Percentiles rank a stretch among this genome's conserved stretches.
Evolutionary conservation across 2,797 vertebrate genomes (phyloP).

Genomic region (Hoplostethus atlanticus): DNA sequence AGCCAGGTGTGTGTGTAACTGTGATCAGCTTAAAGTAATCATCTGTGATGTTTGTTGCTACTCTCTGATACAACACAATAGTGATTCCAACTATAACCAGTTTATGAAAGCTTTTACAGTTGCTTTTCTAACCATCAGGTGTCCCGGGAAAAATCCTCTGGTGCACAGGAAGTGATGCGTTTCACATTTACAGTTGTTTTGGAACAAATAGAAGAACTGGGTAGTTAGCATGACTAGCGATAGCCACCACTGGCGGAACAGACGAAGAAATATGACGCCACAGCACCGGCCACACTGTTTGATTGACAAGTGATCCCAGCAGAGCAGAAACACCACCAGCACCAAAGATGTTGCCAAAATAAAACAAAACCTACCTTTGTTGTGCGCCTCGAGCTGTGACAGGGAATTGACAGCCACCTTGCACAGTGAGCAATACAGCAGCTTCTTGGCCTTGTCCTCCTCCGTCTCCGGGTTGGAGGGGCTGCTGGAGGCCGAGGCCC

Average conservation of each 20-base stretch:
- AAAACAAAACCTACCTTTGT: conserved; percentile 88
- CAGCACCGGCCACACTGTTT: no score
- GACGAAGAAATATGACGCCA: not conserved
- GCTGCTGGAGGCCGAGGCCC: conserved; percentile 53
- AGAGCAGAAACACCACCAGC: no score
- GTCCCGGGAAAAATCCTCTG: conserved; percentile 21
- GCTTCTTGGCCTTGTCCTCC: conserved; percentile 92
- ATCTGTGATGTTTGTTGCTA: no score
- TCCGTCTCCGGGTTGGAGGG: conserved; percentile 86
- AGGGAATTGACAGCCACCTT: conserved; percentile 95
- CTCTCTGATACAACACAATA: not conserved
- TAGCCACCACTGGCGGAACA: conserved; percentile 9
- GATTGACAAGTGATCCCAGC: no score
- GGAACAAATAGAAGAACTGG: conserved; percentile 30
- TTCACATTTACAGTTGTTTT: conserved; percentile 27
- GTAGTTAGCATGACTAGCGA: not conserved
- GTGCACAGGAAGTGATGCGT: conserved; percentile 24
- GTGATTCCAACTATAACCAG: not conserved
- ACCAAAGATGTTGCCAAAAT: no score
- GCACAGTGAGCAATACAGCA: conserved; percentile 94
- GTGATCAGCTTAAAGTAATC: not conserved
- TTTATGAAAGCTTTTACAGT: not conserved
- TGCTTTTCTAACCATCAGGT: not conserved
- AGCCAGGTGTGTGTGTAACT: not conserved
- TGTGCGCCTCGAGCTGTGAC: conserved; percentile 94